Base-by-base conservation (phyloP, 2,113 vertebrate genomes). In the Mixornis gularis region DNA sequence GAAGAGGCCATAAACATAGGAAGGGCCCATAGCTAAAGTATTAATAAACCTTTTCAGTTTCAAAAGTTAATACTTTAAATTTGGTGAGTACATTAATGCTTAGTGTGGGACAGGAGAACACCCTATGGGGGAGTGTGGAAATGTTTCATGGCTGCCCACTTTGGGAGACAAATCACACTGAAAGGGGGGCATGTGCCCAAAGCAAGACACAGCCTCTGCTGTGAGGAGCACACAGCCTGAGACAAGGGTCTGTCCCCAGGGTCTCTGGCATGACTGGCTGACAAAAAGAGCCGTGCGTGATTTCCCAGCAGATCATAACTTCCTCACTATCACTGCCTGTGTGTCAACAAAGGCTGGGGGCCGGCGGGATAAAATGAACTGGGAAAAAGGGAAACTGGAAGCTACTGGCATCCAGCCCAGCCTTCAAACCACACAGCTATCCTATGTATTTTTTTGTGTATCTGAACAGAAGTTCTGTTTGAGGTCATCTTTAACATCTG, bases 61-160 rank as follows among this genome's bases (percentile, higher is more conserved):
- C 41, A 58, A 53, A 55, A 15, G 3, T 63, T 58, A 79, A 49
- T 36, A 19, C 34, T 76, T 85, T 32, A 48, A 56, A 43, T 89
- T 76, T 40, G 38, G 16, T 29, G 20, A 64, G 22, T 19, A 9
- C 20, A 7, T n/a, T 17, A 13, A 24, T 40, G 6, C 41, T 60
- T 40, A 13, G 13, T 32, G 43, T 0, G 1, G 44, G 56, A 30
- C 30, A 76, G 40, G 29, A 73, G 43, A 79, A 26, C 29, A 32
- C 0, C 0, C 51, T 34, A 1, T 0, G 0, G 43, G 19, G 41
- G 7, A 18, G 10, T 3, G 4, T 38, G 38, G 46, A 32, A 12
- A 51, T 7, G 17, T 58, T 58, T 29, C 10, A 26, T 7, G 26
- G 34, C 55, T 62, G 38, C 43, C 30, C 3, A 3, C 26, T 52